Evolutionary conservation across 2,113 vertebrate species (phyloP).

Genomic region (Tragelaphus buxtoni): DNA sequence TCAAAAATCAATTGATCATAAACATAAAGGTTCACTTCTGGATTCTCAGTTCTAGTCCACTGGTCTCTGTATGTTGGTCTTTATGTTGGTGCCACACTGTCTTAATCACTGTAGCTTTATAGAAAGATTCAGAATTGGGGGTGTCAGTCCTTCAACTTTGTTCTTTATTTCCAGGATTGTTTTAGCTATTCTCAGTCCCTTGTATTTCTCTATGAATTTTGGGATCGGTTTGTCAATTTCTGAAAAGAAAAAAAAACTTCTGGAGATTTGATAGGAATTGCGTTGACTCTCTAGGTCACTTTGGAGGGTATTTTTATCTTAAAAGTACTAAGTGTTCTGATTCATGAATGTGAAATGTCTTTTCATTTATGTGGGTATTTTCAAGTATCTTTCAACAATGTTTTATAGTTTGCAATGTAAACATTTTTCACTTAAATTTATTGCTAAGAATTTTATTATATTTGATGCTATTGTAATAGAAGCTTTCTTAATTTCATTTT

Average conservation of each 20-base stretch:
- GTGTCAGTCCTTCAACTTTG: not conserved
- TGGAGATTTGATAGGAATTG: not conserved
- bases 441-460: not conserved
- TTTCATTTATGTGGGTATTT: not conserved
- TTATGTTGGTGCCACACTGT: not conserved
- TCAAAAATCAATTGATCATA: not conserved
- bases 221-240: not conserved
- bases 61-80: not conserved
- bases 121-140: not conserved
- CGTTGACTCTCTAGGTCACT: not conserved
- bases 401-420: not conserved
- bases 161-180: not conserved
- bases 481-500: not conserved
- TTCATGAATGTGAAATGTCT: not conserved
- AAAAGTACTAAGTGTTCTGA: not conserved
- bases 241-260: not conserved
- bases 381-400: not conserved
- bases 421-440: not conserved
- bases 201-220: not conserved
- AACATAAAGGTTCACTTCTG: not conserved
- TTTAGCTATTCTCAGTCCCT: not conserved
- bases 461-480: not conserved
- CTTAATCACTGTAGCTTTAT: not conserved
- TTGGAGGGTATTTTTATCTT: not conserved
- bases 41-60: not conserved